Base-by-base conservation (phyloP, 2,888 invertebrate genomes). In the Sceliomorpha sp. region DNA sequence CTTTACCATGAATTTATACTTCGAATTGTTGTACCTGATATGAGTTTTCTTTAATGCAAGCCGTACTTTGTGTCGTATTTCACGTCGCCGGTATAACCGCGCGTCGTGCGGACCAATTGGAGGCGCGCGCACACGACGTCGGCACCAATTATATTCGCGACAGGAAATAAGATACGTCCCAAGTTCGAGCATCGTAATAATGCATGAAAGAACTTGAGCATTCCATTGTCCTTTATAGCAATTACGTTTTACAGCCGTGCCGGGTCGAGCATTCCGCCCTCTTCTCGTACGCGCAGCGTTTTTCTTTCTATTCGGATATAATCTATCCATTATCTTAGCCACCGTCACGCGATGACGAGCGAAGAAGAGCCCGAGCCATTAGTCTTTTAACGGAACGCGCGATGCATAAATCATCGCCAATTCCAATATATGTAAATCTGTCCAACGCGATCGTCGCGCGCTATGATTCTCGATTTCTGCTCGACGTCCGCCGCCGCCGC, bases 101-200 rank as follows among this genome's bases (percentile, higher is more conserved):
- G 51, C 44, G 66, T 51, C 53, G 39, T 51, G 42, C 64, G 56
- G 48, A 64, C 50, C 56, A 36, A 55, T 36, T 44, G 37, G 53
- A 7, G 9, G 48, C 59, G 53, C 59, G 53, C 29, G 29, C 29
- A 9, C 9, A 66, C 29, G 66, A 66, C 53, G 67, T 67, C 59
- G 59, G 67, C 59, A 68, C 60, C 60, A 68, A 68, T 68, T 60
- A 68, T 68, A 68, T 68, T 68, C 67, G 67, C 67, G 67, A 60
- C 60, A 68, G 60, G 67, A 68, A 60, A 68, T 68, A 60, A 68
- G 67, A 68, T 68, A 68, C 55, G 55, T 55, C 47, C 53, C 59
- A 55, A 60, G 67, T 60, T 60, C 50, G 50, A 60, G 56, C 67
- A 44, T 17, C 47, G 60, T 68, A 68, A 60, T 68, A 60, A 68